phyloP scores from a whole-genome alignment of 1,140 invertebrate species.

The Kradibia gibbosae region DNA sequence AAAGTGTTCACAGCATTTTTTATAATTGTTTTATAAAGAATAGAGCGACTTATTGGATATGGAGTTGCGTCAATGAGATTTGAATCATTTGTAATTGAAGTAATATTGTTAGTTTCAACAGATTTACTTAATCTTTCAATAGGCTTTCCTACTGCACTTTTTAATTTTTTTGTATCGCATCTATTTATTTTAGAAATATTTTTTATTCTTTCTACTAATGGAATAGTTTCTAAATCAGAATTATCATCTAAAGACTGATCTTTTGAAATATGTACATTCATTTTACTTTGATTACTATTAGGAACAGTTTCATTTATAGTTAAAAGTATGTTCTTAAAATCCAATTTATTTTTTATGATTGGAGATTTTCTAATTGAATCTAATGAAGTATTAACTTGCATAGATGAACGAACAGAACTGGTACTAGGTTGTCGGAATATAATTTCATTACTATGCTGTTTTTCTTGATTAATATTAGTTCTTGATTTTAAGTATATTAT shows the following conservation, averaged over 20 bases:
- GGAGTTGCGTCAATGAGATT: slow-evolving; percentile 54
- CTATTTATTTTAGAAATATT: slow-evolving; percentile 41
- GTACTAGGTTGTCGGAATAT: slow-evolving; percentile 39
- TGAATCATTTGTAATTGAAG: slow-evolving; percentile 14
- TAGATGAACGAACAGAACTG: slow-evolving; percentile 53
- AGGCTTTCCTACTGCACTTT: background rate
- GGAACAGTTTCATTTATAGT: slow-evolving; percentile 23
- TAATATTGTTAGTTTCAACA: background rate
- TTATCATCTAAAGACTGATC: slow-evolving; percentile 36
- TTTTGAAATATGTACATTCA: slow-evolving; percentile 18
- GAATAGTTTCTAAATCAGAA: slow-evolving; percentile 36
- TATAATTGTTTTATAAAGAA: slow-evolving; percentile 48
- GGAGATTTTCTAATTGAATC: slow-evolving; percentile 51
- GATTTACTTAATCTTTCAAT: background rate
- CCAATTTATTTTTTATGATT: slow-evolving; percentile 32
- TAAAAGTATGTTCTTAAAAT: slow-evolving; percentile 43
- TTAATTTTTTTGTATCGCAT: background rate
- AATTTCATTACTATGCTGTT: background rate
- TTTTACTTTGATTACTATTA: slow-evolving; percentile 6
- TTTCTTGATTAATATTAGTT: slow-evolving; percentile 19
- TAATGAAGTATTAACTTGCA: slow-evolving; percentile 63
- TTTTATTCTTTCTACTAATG: slow-evolving; percentile 44
- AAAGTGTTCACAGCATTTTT: slow-evolving; percentile 44
- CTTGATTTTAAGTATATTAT: slow-evolving; percentile 2
- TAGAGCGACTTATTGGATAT: slow-evolving; percentile 51